phyloP scores from a whole-genome alignment of 2,113 vertebrate genomes.

The Desmodus rotundus region DNA sequence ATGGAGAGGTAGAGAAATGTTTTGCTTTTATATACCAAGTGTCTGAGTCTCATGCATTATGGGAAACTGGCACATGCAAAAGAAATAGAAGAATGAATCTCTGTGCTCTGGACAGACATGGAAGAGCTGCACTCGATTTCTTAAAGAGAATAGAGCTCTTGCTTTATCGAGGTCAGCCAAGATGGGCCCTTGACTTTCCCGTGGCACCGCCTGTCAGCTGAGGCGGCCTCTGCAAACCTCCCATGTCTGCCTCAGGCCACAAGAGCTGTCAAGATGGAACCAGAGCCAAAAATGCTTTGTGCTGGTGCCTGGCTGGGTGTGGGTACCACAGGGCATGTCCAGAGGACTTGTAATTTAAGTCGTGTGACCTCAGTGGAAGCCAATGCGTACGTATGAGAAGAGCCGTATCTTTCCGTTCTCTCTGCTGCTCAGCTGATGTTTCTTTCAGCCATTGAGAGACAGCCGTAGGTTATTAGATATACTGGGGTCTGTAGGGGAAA shows the following conservation, averaged over 20 bases:
- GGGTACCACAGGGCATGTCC: too few relatives aligned
- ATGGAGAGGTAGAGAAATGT: neutral
- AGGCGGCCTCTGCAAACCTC: neutral
- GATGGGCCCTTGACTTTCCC: neutral
- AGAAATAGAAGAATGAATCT: neutral
- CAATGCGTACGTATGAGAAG: neutral
- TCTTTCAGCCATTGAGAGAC: neutral
- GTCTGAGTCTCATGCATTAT: neutral
- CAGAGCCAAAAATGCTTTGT: neutral
- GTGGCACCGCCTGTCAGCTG: neutral
- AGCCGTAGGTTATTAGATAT: neutral
- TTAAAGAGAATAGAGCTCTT: neutral
- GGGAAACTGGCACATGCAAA: neutral
- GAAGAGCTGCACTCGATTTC: neutral
- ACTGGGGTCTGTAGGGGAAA: neutral
- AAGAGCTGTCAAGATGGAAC: neutral
- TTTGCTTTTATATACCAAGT: neutral
- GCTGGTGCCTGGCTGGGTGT: neutral
- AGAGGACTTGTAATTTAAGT: neutral
- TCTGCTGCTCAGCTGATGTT: neutral
- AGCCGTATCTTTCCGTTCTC: accelerated
- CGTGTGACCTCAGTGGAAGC: neutral
- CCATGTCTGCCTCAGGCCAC: neutral
- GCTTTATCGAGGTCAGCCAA: neutral
- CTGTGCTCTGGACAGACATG: neutral